Evolutionary conservation across 2,797 vertebrate genomes (phyloP), one percentile per base, ranked within the genome.

Genomic region (Nasua narica): DNA sequence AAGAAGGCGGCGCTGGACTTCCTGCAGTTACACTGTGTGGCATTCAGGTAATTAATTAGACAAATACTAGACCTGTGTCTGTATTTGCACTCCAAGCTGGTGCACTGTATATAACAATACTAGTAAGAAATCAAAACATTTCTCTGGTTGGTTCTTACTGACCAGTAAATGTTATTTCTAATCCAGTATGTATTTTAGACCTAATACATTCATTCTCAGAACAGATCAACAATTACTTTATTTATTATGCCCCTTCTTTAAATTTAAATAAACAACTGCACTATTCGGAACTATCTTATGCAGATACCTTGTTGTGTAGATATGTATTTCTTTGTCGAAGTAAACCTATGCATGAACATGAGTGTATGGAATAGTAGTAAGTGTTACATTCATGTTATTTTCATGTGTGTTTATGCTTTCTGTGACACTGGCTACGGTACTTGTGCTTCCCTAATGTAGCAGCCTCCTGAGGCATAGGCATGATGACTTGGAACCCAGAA

Each of bases 141-240:
- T 58, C 18, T 92, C 21, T 83, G 37, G 14, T 85, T 15, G 54
- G 4, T 76, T 87, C 46, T 67, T 56, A 87, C 29, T 70, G n/a
- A 93, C 6, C 16, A 78, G 15, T 10, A 56, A 83, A 78, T 65
- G 29, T 43, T 97, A 48, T 79, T 72, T 87, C 29, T 76, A 54
- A 87, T 27, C 16, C 13, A 37, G 10, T 84, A 3, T 78, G 19
- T 40, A 48, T 50, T 95, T 88, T 65, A 91, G 29, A 92, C 35
- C 35, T 87, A 69, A 96, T 79, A 76, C 48, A 79, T 89, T 89
- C 5, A 95, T 89, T 93, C 37, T 88, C 29, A 65, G 32, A 88
- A 91, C 32, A 94, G 14, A 60, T 37, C 78, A 54, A 78, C 37
- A 90, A 62, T 62, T 70, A 43, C 35, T 35, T 46, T 77, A 35